Evolutionary conservation across 2,797 vertebrate genomes (phyloP).

Genomic region (Gambusia yucatana): DNA sequence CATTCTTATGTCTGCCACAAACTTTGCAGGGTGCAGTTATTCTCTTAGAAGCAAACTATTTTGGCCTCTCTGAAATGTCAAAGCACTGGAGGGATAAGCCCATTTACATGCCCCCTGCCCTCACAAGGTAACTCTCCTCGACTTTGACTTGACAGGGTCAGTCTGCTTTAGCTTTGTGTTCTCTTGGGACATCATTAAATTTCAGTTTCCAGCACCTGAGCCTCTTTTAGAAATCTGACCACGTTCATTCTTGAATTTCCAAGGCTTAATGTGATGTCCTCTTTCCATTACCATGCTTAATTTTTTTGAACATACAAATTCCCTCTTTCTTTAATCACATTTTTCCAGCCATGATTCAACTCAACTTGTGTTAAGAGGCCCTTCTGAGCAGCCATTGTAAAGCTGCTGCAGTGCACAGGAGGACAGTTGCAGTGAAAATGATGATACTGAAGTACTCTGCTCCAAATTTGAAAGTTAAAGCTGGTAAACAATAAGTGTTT

Average conservation of each 20-base stretch:
- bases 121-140: constrained; percentile 65
- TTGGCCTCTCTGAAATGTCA: constrained; percentile 57
- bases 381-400: constrained; percentile 41
- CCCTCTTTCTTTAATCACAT: constrained; percentile 38
- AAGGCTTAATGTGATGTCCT: constrained; percentile 67
- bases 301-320: constrained; percentile 57
- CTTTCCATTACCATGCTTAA: constrained; percentile 59
- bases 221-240: constrained; percentile 69
- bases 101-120: constrained; percentile 70
- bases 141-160: constrained; percentile 73
- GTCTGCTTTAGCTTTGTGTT: constrained; percentile 64
- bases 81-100: constrained; percentile 38
- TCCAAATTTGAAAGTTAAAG: neutral
- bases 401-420: constrained; percentile 21
- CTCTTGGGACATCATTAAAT: constrained; percentile 80
- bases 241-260: constrained; percentile 57
- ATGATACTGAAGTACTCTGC: constrained; percentile 11
- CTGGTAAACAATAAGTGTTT: neutral
- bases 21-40: constrained; percentile 20
- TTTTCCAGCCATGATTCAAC: constrained; percentile 38
- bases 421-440: constrained; percentile 32
- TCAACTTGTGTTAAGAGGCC: constrained; percentile 30
- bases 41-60: constrained; percentile 44
- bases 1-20: neutral
- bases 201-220: constrained; percentile 72